These are phyloP conservation scores for Philereme transversata DNA, from an alignment of 2,888 invertebrate species.

Conservation along the genomic window DNA sequence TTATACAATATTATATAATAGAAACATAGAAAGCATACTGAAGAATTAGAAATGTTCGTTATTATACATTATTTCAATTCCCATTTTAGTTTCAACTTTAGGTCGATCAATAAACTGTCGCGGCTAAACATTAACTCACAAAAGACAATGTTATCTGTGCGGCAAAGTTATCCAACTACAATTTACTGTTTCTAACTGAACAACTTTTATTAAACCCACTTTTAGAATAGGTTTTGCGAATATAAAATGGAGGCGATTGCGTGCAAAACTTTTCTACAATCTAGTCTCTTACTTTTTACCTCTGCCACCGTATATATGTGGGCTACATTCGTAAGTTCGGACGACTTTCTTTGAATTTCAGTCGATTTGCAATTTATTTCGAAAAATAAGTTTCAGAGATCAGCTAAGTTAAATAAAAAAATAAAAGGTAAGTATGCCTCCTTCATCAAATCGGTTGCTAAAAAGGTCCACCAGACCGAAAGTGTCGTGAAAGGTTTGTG, in stretches of 20 bases:
- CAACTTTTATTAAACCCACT: slow-evolving; percentile 42
- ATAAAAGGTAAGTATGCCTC: neutral
- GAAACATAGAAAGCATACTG: too few species aligned
- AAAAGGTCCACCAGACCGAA: slow-evolving; percentile 33
- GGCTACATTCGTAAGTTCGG: slow-evolving; percentile 19
- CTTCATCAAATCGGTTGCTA: slow-evolving; percentile 22
- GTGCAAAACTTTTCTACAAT: slow-evolving; percentile 33
- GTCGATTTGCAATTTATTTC: slow-evolving; percentile 3
- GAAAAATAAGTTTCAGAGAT: neutral
- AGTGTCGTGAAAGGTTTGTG: slow-evolving; percentile 35
- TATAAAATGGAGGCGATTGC: slow-evolving; percentile 38
- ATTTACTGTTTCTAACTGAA: slow-evolving; percentile 40
- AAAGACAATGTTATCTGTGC: slow-evolving; percentile 38
- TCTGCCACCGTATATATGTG: slow-evolving; percentile 28
- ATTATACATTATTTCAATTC: too few species aligned
- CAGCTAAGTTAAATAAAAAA: slow-evolving; percentile 4
- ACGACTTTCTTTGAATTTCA: slow-evolving; percentile 23
- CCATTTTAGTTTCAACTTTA: too few species aligned
- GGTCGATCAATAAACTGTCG: slow-evolving; percentile 26
- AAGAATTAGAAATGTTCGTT: too few species aligned
- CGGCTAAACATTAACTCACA: slow-evolving; percentile 33
- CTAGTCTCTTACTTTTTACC: slow-evolving; percentile 30
- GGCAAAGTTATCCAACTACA: slow-evolving; percentile 37
- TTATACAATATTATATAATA: too few species aligned
- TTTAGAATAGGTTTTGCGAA: slow-evolving; percentile 33